A percentile compares a stretch with the other conserved stretches of the same genome.
Evolutionary conservation across 2,113 vertebrate species (phyloP).

Genomic region (Geococcyx californianus): DNA sequence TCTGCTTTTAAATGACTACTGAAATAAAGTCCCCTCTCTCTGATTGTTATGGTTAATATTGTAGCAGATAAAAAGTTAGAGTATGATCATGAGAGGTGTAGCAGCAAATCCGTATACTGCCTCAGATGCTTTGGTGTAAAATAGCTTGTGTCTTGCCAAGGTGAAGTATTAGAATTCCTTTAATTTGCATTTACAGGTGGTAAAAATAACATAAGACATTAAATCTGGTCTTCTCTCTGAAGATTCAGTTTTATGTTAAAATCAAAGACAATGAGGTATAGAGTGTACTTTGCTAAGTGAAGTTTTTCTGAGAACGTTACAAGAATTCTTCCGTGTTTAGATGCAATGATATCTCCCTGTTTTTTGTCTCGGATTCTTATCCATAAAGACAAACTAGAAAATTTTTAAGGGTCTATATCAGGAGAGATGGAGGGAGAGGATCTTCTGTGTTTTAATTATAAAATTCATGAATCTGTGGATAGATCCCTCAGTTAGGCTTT

Average conservation of each 20-base stretch:
- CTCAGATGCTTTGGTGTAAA: not conserved
- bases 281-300: not conserved
- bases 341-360: not conserved
- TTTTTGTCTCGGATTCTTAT: not conserved
- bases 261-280: not conserved
- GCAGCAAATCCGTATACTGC: not conserved
- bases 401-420: not conserved
- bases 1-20: not conserved
- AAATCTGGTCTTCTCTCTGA: not conserved
- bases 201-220: not conserved
- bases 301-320: not conserved
- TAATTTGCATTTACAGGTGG: not conserved
- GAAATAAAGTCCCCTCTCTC: not conserved
- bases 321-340: not conserved
- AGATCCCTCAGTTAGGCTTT: not conserved
- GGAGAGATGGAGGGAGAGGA: rapidly evolving
- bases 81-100: not conserved
- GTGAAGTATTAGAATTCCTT: not conserved
- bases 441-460: not conserved
- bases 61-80: not conserved
- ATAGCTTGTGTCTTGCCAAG: not conserved
- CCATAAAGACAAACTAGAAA: not conserved
- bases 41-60: not conserved
- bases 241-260: not conserved
- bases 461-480: not conserved